Evolutionary conservation across 2,113 vertebrate genomes (phyloP).

Genomic region (Malurus cyaneus): DNA sequence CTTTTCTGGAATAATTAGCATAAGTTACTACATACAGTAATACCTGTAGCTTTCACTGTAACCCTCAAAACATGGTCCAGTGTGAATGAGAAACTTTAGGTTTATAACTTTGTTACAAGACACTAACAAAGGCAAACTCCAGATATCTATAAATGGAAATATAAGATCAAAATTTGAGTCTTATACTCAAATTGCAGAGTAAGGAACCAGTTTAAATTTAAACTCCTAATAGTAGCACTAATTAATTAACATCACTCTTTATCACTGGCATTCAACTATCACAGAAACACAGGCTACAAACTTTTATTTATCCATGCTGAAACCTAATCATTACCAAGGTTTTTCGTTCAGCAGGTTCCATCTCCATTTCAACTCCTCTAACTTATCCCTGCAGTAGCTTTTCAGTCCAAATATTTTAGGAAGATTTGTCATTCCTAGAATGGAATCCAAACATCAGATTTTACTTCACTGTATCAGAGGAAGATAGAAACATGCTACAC

Average conservation of each 20-base stretch:
- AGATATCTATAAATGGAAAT: not conserved
- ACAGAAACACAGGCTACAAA: not conserved
- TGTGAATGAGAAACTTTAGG: rapidly evolving
- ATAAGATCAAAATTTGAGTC: not conserved
- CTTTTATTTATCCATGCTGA: not conserved
- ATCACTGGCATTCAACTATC: not conserved
- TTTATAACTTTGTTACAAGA: not conserved
- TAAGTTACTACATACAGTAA: not conserved
- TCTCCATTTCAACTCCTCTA: not conserved
- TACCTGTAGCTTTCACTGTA: not conserved
- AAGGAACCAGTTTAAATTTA: not conserved
- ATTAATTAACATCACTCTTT: not conserved
- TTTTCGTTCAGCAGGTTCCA: not conserved
- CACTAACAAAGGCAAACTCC: not conserved
- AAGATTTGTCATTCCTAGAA: not conserved
- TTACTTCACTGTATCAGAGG: not conserved
- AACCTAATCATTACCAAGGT: not conserved
- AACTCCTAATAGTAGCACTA: not conserved
- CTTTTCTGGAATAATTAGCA: not conserved
- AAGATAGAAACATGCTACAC: not conserved
- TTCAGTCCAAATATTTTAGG: not conserved
- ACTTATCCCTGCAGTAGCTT: not conserved
- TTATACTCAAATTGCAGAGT: not conserved
- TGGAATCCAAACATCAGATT: not conserved
- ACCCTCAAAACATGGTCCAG: not conserved